Conservation (phyloP, 37 sponge, comb jelly and placozoan genomes). For the Aphrocallistes beatrix region DNA sequence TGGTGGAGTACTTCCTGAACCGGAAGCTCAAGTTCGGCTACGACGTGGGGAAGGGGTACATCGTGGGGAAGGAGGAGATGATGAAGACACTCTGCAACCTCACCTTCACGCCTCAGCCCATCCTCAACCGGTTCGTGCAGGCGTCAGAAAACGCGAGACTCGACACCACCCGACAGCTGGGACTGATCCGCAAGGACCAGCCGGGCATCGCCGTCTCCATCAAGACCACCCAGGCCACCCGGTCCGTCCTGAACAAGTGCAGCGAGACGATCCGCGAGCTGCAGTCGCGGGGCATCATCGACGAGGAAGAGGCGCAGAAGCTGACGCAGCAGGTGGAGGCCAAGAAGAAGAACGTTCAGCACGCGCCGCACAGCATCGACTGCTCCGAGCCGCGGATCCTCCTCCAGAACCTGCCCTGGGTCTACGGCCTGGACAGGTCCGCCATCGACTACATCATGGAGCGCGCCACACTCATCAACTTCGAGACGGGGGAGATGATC, state of each 20-base stretch:
- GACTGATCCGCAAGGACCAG: slow-evolving; percentile 46
- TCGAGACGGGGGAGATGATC: slow-evolving; percentile 43
- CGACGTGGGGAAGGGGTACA: slow-evolving; percentile 74
- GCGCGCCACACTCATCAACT: slow-evolving; percentile 34
- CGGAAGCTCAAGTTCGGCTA: slow-evolving; percentile 58
- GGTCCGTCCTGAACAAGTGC: slow-evolving; percentile 65
- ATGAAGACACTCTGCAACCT: slow-evolving; percentile 55
- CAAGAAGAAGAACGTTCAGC: slow-evolving; percentile 59
- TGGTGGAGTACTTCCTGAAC: slow-evolving; percentile 50
- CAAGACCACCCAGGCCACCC: slow-evolving; percentile 70
- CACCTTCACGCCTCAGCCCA: slow-evolving; percentile 35
- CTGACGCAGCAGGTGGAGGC: slow-evolving; percentile 54
- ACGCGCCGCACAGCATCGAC: slow-evolving; percentile 35
- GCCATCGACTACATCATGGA: slow-evolving; percentile 25
- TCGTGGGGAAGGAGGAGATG: slow-evolving; percentile 72
- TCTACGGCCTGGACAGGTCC: slow-evolving; percentile 36
- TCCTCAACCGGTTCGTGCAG: slow-evolving; percentile 24
- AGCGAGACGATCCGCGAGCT: slow-evolving; percentile 42
- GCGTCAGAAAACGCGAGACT: slow-evolving; percentile 30
- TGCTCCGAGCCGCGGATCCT: slow-evolving; percentile 42
- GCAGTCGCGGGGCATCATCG: slow-evolving; percentile 49
- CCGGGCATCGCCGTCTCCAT: slow-evolving; percentile 67
- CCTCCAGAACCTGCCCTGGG: slow-evolving; percentile 53
- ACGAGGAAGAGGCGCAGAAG: slow-evolving; percentile 51
- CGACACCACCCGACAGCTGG: slow-evolving; percentile 54